These are phyloP conservation scores for Stratiolaelaps scimitus DNA, from an alignment of 1,140 invertebrate genomes.

Conservation along the genomic window DNA sequence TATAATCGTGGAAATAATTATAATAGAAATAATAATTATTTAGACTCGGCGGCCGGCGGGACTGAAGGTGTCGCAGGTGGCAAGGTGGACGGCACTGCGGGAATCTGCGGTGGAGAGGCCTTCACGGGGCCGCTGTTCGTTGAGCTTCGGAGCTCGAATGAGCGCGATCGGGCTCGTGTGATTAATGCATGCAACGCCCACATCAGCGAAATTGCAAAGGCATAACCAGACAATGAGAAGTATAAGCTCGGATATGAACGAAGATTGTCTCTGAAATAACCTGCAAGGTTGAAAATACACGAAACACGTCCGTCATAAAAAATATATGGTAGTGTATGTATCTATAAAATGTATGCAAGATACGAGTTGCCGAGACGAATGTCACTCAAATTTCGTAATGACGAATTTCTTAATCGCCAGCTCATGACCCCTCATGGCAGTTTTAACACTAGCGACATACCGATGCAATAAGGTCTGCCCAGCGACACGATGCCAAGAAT, in stretches of 20 bases:
- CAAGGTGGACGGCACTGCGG: no score
- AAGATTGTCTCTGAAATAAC: conserved; percentile 4
- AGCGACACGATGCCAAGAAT: conserved; percentile 1
- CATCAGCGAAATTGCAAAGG: not conserved
- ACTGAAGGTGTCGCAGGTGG: no score
- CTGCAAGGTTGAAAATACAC: not conserved
- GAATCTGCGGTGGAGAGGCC: no score
- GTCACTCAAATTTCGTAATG: not conserved
- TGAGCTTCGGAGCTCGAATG: not conserved
- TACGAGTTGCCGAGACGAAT: not conserved
- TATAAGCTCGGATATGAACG: not conserved
- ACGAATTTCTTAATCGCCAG: not conserved
- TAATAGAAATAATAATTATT: no score
- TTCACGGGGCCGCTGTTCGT: not conserved
- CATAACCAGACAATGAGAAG: conserved; percentile 1
- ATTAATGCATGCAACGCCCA: not conserved
- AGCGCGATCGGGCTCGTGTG: not conserved
- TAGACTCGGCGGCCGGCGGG: no score
- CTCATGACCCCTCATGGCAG: not conserved
- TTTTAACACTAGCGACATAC: not conserved
- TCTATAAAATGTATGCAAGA: no score
- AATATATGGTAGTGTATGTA: no score
- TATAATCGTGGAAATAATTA: no score
- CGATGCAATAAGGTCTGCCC: conserved; percentile 5
- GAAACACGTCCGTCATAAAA: not conserved